Percentiles rank a stretch among this genome's conserved stretches.
phyloP scores from a whole-genome alignment of 2,797 vertebrate genomes.

The Threskiornis aethiopicus region DNA sequence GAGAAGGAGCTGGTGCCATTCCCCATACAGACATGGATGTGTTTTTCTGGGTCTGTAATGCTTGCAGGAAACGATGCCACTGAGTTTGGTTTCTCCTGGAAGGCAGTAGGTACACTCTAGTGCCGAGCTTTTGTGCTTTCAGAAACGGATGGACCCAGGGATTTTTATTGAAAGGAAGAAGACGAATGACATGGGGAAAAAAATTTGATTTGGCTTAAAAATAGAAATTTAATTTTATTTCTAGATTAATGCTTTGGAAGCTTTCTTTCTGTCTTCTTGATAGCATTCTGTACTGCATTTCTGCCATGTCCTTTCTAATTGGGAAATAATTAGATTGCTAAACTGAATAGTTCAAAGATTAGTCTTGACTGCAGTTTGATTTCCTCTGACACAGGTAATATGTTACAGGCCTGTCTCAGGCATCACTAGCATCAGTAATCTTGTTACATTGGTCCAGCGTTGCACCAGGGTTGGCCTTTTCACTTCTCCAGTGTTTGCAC shows the following conservation, averaged over 20 bases:
- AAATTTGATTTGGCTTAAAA: neutral
- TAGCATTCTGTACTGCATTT: neutral
- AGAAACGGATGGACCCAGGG: neutral
- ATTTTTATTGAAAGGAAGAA: neutral
- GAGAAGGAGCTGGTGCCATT: neutral
- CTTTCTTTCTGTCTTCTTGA: neutral
- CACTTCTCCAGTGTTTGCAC: neutral
- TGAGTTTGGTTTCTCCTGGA: neutral
- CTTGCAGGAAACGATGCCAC: neutral
- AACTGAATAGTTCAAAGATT: neutral
- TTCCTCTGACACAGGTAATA: neutral
- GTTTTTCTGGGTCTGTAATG: neutral
- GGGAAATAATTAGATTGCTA: neutral
- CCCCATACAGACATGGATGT: neutral
- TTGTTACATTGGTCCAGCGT: neutral
- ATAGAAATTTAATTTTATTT: neutral
- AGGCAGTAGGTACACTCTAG: neutral
- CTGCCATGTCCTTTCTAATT: neutral
- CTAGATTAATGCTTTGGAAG: neutral
- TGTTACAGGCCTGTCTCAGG: neutral
- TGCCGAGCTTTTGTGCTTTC: neutral
- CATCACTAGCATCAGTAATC: neutral
- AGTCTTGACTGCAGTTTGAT: neutral
- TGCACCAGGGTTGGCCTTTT: neutral
- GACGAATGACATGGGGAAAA: fast-evolving